Base-by-base conservation (phyloP, 2,888 invertebrate species). In the Trisateles emortualis region DNA sequence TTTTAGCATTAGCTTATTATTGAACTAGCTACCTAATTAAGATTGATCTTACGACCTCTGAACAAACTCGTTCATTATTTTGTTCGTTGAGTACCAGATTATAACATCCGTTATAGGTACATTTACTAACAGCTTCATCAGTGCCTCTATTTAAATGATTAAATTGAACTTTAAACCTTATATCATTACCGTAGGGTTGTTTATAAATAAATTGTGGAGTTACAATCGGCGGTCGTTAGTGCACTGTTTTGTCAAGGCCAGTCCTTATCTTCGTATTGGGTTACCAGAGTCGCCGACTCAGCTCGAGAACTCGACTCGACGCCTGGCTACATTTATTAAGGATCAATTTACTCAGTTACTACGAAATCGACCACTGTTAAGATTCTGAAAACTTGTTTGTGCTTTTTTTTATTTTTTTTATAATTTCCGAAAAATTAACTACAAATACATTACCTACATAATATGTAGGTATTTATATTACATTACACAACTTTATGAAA, bases 241-340 rank as follows among this genome's bases (percentile, higher is more conserved):
- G 32, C 40, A 54, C 51, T 44, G 61, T 64, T 79, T 76, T 72
- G 79, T 82, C 88, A 87, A 86, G 88, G 86, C 74, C 78, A 78
- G 63, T 61, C 54, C 77, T 86, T 88, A 88, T 88, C 86, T 81
- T 60, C 73, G 86, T 82, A 72, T 89, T 76, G 61, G 78, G 86
- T 90, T 89, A 84, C 88, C 76, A 87, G 79, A 87, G 81, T 72
- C 75, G 81, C 85, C 85, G 88, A 79, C 81, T 77, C 77, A 78
- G 76, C 76, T 72, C 69, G 68, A 76, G 76, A 76, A 75, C 75
- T 64, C 69, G 64, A 75, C 75, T 64, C 69, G 64, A 68, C 56
- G 65, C 75, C 39, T 32, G 64, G 57, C 69, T 64, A 69, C 65
- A 50, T 59, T 64, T 61, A 52, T 24, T 63, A 71, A 54, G 64